phyloP scores from a whole-genome alignment of 1,140 invertebrate species.

The Diorhabda sublineata region DNA sequence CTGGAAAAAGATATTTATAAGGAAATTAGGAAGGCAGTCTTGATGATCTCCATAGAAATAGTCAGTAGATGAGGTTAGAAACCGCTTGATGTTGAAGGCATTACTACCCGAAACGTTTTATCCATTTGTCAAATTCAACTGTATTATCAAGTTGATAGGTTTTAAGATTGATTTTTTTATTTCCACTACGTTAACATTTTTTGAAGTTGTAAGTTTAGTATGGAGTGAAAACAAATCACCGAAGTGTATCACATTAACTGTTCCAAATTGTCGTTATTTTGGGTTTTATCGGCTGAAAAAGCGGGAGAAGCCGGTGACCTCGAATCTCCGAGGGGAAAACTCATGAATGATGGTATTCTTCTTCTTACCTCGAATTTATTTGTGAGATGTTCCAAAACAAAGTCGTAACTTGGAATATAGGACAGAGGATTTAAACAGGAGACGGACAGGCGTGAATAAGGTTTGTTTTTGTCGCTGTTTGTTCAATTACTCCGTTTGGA shows the following conservation, averaged over 20 bases:
- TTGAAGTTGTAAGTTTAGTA: neutral
- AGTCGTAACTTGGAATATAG: constrained; percentile 11
- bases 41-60: no score
- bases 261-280: constrained; percentile 2
- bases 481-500: constrained; percentile 2
- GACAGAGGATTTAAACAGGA: neutral
- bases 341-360: constrained; percentile 6
- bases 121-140: no score
- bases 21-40: no score
- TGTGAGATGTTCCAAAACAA: constrained; percentile 8
- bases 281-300: neutral
- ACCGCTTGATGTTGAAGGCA: no score
- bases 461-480: constrained; percentile 2
- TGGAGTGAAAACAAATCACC: neutral
- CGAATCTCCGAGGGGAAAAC: neutral
- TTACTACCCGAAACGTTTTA: no score
- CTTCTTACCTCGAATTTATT: constrained; percentile 7
- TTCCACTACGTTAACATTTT: neutral
- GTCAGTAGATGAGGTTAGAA: no score
- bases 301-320: constrained; percentile 6
- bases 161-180: no score
- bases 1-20: no score
- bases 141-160: no score
- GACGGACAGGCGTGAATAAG: neutral
- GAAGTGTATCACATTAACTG: neutral